Evolutionary conservation across 64 coral and sea anemone genomes (phyloP).

Genomic region (Anthopleura sola): DNA sequence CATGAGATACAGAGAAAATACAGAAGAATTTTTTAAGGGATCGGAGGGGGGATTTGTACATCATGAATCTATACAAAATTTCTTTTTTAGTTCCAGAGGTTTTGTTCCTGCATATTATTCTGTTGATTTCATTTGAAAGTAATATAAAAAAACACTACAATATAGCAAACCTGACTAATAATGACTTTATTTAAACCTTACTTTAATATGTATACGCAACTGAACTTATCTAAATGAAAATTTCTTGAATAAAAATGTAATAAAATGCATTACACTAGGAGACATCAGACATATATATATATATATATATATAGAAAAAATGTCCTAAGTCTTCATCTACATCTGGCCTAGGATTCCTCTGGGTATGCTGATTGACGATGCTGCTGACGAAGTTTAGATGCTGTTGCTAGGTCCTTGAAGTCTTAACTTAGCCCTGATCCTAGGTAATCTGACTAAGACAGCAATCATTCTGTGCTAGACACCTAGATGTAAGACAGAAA

Average conservation of each 20-base stretch:
- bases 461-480: conserved; percentile 17
- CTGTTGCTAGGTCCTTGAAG: conserved; percentile 24
- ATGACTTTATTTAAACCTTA: conserved; percentile 8
- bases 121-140: background rate
- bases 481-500: conserved; percentile 20
- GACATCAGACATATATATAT: no score
- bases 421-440: conserved; percentile 27
- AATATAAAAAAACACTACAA: background rate
- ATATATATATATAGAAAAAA: background rate
- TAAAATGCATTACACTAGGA: background rate
- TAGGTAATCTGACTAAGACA: conserved; percentile 18
- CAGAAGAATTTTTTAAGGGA: background rate
- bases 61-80: background rate
- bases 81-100: no score
- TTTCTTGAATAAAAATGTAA: conserved; percentile 10
- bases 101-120: background rate
- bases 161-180: background rate
- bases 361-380: background rate
- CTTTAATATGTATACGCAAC: conserved; percentile 3
- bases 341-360: conserved; percentile 6
- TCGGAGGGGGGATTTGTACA: background rate
- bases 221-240: conserved; percentile 5
- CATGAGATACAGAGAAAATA: background rate
- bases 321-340: conserved; percentile 7
- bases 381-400: conserved; percentile 23